Evolutionary conservation across 2,113 vertebrate genomes (phyloP).

Genomic region (Peromyscus maniculatus): DNA sequence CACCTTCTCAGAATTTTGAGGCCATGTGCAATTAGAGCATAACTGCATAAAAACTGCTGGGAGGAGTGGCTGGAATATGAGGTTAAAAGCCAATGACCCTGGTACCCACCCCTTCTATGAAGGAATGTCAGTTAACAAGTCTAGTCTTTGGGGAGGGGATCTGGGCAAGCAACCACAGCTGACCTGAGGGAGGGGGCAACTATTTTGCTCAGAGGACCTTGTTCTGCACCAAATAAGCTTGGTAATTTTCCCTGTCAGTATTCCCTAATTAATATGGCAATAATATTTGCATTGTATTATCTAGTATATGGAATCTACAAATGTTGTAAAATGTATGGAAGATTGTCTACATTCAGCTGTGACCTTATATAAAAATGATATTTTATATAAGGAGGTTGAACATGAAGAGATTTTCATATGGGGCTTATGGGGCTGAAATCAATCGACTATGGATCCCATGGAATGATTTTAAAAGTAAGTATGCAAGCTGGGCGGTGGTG

Average conservation of each 20-base stretch:
- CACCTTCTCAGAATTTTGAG: background rate
- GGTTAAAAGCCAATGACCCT: background rate
- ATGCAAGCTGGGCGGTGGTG: too few species aligned
- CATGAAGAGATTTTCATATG: background rate
- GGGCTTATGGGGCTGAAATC: background rate
- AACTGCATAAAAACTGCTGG: background rate
- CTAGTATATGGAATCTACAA: too few species aligned
- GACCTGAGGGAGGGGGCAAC: background rate
- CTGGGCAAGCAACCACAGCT: background rate
- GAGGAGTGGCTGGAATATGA: background rate
- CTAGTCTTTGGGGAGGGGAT: background rate
- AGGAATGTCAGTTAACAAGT: background rate
- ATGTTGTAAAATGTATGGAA: background rate
- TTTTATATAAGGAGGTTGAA: background rate
- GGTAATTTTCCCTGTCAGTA: background rate
- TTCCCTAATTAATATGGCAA: background rate
- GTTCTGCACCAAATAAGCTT: too few species aligned
- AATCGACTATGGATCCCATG: background rate
- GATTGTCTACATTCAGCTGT: background rate
- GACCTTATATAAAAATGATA: fast-evolving
- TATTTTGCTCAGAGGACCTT: background rate
- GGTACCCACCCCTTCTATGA: background rate
- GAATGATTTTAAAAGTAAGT: background rate
- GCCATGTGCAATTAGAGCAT: background rate
- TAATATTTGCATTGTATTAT: background rate